Evolutionary conservation across 2,797 vertebrate genomes (phyloP).

Genomic region (Merluccius polli): DNA sequence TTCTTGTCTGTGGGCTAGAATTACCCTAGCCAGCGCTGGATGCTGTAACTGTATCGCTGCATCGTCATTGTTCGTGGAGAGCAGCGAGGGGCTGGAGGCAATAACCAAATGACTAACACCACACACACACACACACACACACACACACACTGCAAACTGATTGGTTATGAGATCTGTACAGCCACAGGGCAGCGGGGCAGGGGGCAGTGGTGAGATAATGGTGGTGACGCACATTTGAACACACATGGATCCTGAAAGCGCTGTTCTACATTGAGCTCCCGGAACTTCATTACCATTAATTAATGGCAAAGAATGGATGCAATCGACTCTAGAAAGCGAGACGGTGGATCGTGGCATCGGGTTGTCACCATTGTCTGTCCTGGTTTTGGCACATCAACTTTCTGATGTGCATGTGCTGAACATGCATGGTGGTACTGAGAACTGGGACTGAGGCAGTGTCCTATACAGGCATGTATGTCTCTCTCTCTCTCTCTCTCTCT

Average conservation of each 20-base stretch:
- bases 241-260: not conserved
- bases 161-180: not conserved
- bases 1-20: constrained; percentile 65
- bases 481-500: constrained; percentile 9
- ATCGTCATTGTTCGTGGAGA: constrained; percentile 66
- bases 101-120: constrained; percentile 51
- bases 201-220: not conserved
- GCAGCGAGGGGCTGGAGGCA: constrained; percentile 58
- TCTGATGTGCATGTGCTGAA: not conserved
- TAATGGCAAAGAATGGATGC: not conserved
- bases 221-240: not conserved
- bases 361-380: not conserved
- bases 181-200: not conserved
- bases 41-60: constrained; percentile 64
- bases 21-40: constrained; percentile 61
- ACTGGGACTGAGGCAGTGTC: not conserved
- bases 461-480: not conserved
- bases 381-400: not conserved
- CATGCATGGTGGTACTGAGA: not conserved
- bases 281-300: not conserved
- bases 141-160: not conserved
- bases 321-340: not conserved
- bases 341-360: too few species aligned
- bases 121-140: constrained; percentile 3
- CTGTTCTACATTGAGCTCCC: not conserved